phyloP scores from a whole-genome alignment of 2,888 invertebrate genomes.

The Copidosoma aretas region DNA sequence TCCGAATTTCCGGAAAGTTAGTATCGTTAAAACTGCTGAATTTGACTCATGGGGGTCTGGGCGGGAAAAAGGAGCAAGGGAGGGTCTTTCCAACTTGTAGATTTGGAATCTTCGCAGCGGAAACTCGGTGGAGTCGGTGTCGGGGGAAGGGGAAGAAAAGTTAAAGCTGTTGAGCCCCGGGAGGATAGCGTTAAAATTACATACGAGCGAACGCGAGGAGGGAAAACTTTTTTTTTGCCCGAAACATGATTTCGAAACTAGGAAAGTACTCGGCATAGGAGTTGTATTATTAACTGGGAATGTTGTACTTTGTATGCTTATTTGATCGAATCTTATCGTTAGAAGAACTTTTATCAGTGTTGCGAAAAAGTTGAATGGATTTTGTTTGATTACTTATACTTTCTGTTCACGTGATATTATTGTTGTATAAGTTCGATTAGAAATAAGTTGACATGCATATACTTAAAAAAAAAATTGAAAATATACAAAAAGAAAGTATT shows the following conservation, averaged over 20 bases:
- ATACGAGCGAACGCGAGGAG: conserved; percentile 4
- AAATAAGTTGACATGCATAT: too few relatives aligned
- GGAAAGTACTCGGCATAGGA: background rate
- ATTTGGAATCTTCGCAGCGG: conserved; percentile 13
- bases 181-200: conserved; percentile 23
- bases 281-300: too few relatives aligned
- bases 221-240: background rate
- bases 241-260: background rate
- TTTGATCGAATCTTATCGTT: too few relatives aligned
- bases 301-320: too few relatives aligned
- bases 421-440: too few relatives aligned
- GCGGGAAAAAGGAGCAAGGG: background rate
- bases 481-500: too few relatives aligned
- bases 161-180: conserved; percentile 14
- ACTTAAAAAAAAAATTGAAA: too few relatives aligned
- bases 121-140: background rate
- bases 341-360: too few relatives aligned
- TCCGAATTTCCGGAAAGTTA: conserved; percentile 1
- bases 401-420: too few relatives aligned
- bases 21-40: background rate
- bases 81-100: background rate
- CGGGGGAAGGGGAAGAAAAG: conserved; percentile 1
- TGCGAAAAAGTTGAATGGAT: too few relatives aligned
- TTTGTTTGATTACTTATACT: too few relatives aligned
- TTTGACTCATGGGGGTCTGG: conserved; percentile 12